phyloP scores from a whole-genome alignment of 2,113 vertebrate species.

The Piaya cayana region DNA sequence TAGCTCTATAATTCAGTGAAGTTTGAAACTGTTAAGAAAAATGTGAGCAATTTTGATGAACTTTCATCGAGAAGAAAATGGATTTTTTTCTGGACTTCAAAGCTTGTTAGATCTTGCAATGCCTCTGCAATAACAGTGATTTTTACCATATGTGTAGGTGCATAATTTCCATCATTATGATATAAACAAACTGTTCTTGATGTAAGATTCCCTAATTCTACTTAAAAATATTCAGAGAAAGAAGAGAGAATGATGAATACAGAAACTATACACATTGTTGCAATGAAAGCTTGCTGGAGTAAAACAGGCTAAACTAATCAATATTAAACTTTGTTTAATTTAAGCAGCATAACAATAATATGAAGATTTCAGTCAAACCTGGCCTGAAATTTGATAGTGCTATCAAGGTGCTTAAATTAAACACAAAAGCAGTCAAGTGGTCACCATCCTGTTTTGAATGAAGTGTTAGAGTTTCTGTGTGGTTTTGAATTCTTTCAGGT shows the following conservation, averaged over 20 bases:
- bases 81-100: background rate
- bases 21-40: background rate
- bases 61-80: background rate
- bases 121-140: background rate
- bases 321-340: background rate
- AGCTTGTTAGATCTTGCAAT: background rate
- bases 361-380: background rate
- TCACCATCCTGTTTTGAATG: background rate
- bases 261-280: background rate
- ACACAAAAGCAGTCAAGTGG: background rate
- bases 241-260: background rate
- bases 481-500: background rate
- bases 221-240: background rate
- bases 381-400: background rate
- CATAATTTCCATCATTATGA: background rate
- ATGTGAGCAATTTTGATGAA: background rate
- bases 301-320: background rate
- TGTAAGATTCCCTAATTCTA: background rate
- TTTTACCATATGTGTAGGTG: background rate
- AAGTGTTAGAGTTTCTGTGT: background rate
- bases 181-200: background rate
- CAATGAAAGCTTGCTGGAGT: background rate
- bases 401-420: background rate
- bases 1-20: background rate
- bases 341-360: background rate